These are phyloP conservation scores for Philereme transversata DNA, from an alignment of 2,888 invertebrate genomes.

Conservation along the genomic window DNA sequence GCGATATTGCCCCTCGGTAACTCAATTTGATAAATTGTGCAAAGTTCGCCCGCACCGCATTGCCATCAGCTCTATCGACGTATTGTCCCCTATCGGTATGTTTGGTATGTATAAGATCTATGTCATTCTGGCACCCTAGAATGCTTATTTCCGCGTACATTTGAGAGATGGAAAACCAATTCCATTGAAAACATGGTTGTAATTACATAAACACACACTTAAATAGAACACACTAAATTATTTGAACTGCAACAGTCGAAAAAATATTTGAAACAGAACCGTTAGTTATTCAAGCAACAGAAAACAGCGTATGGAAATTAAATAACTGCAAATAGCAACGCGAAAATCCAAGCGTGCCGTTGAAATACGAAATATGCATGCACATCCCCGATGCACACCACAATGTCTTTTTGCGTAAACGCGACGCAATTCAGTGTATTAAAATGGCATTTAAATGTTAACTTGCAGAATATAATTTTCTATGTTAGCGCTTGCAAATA, in stretches of 20 bases:
- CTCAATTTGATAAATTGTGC: constrained; percentile 83
- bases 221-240: constrained; percentile 20
- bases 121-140: constrained; percentile 17
- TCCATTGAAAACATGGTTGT: constrained; percentile 10
- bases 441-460: neutral
- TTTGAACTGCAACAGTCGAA: constrained; percentile 17
- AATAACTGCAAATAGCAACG: constrained; percentile 35
- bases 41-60: constrained; percentile 74
- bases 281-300: constrained; percentile 36
- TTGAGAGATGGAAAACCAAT: constrained; percentile 12
- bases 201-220: constrained; percentile 16
- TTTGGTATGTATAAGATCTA: constrained; percentile 11
- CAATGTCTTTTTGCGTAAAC: constrained; percentile 42
- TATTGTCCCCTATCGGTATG: constrained; percentile 47
- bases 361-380: constrained; percentile 45
- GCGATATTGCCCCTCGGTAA: constrained; percentile 82
- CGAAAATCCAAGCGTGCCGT: constrained; percentile 35
- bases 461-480: too few relatives aligned
- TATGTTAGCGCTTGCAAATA: too few relatives aligned
- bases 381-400: constrained; percentile 40
- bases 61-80: constrained; percentile 66
- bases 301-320: constrained; percentile 38
- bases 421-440: constrained; percentile 11
- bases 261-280: constrained; percentile 31
- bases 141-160: constrained; percentile 6